Percentiles rank a stretch among this genome's conserved stretches.
Conservation (phyloP, 2,888 invertebrate species). For the Xylota sylvarum region DNA sequence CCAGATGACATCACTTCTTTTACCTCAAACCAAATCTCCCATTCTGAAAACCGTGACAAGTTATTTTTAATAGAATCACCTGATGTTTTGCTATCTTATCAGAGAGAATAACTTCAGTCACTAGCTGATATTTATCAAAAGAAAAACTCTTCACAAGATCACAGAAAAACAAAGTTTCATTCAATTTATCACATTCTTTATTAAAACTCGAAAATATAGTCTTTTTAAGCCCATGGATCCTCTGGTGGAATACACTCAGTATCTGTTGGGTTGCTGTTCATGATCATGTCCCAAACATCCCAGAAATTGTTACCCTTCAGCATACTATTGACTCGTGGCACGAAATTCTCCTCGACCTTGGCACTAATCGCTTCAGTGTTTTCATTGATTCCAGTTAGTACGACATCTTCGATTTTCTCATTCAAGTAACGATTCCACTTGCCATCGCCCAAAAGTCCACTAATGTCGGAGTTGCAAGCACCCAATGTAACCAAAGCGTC, state of each 20-base stretch:
- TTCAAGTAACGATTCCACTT: conserved; percentile 81
- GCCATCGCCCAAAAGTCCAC: conserved; percentile 79
- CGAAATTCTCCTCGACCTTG: conserved; percentile 76
- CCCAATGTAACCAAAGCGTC: conserved; percentile 78
- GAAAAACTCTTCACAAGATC: neutral
- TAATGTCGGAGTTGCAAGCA: conserved; percentile 80
- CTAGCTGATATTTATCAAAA: neutral
- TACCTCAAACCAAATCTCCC: too few species aligned
- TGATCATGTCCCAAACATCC: conserved; percentile 78
- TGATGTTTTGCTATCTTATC: neutral
- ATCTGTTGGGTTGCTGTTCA: conserved; percentile 76
- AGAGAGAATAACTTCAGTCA: neutral
- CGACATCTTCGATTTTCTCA: conserved; percentile 81
- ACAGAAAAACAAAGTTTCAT: neutral
- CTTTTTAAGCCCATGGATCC: conserved; percentile 34
- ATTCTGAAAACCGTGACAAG: too few species aligned
- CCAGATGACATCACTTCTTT: neutral
- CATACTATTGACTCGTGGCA: conserved; percentile 80
- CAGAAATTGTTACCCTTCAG: conserved; percentile 80
- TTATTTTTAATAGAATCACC: neutral
- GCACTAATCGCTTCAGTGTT: conserved; percentile 80
- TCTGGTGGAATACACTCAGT: conserved; percentile 25
- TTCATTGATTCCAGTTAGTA: conserved; percentile 80
- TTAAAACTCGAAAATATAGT: neutral
- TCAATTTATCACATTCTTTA: conserved; percentile 1